A percentile compares a stretch with the other conserved stretches of the same genome.
These are phyloP conservation scores for Neolamprologus brichardi DNA, from an alignment of 2,113 vertebrate genomes.

Conservation along the genomic window DNA sequence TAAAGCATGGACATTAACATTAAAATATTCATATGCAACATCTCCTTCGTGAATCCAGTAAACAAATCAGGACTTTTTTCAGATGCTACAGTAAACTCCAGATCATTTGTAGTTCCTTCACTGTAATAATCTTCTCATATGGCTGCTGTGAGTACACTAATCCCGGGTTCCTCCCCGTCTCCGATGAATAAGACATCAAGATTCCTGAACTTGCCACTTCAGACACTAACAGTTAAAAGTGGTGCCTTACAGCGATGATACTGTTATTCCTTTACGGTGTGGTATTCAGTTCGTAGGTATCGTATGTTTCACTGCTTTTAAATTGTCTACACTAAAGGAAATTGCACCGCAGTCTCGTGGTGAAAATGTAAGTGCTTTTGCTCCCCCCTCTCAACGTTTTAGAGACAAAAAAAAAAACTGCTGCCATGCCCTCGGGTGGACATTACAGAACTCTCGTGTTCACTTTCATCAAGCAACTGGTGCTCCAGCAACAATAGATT, in stretches of 20 bases:
- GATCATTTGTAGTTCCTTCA: background rate
- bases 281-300: background rate
- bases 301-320: background rate
- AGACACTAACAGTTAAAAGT: background rate
- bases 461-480: background rate
- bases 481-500: background rate
- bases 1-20: background rate
- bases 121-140: background rate
- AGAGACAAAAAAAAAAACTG: background rate
- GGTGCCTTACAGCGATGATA: background rate
- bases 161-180: background rate
- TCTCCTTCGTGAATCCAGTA: background rate
- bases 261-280: background rate
- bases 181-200: background rate
- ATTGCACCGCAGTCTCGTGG: background rate
- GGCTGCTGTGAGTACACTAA: background rate
- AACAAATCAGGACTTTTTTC: background rate
- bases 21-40: background rate
- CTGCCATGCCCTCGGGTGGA: background rate
- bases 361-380: background rate
- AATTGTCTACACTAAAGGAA: background rate
- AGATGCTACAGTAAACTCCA: background rate
- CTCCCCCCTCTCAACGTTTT: background rate
- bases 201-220: background rate
- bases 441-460: background rate